A percentile compares a stretch with the other conserved stretches of the same genome.
Conservation (phyloP, 2,888 invertebrate genomes). For the Drosophila pseudotakahashii region DNA sequence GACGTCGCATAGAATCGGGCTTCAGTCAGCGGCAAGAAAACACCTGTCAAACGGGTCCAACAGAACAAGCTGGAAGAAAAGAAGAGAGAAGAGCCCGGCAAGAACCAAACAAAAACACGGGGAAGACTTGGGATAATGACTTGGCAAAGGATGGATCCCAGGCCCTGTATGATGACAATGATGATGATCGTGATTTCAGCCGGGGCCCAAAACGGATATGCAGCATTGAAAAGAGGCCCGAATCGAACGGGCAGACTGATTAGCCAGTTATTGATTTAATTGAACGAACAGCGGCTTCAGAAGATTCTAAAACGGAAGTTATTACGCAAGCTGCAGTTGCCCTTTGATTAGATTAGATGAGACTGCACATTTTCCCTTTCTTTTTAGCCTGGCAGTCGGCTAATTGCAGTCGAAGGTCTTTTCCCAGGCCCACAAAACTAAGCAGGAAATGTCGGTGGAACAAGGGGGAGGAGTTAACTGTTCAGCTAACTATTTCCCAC, state of each 20-base stretch:
- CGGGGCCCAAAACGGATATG: constrained; percentile 71
- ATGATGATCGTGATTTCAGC: constrained; percentile 62
- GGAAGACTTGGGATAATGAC: constrained; percentile 63
- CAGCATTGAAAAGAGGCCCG: constrained; percentile 40
- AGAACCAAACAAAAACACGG: constrained; percentile 30
- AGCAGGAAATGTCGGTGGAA: constrained; percentile 64
- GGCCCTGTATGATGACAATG: constrained; percentile 28
- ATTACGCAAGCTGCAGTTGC: constrained; percentile 56
- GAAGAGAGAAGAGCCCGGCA: constrained; percentile 1
- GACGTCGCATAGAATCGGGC: constrained; percentile 77
- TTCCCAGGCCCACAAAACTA: constrained; percentile 35
- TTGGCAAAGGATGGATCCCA: constrained; percentile 62
- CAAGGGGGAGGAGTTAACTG: neutral
- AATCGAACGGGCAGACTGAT: constrained; percentile 52
- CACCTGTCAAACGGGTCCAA: constrained; percentile 83
- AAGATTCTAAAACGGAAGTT: constrained; percentile 68
- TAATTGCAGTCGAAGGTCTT: constrained; percentile 35
- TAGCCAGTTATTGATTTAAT: constrained; percentile 75
- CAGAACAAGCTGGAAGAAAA: constrained; percentile 42
- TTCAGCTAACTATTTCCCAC: constrained; percentile 19
- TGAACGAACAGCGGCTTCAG: constrained; percentile 46
- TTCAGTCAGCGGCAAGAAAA: constrained; percentile 80
- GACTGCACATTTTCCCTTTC: constrained; percentile 51
- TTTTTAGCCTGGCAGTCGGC: constrained; percentile 20
- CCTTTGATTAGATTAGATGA: constrained; percentile 75